Evolutionary conservation across 1,140 invertebrate species (phyloP), one percentile per base, ranked within the genome.

Genomic region (Proales similis): DNA sequence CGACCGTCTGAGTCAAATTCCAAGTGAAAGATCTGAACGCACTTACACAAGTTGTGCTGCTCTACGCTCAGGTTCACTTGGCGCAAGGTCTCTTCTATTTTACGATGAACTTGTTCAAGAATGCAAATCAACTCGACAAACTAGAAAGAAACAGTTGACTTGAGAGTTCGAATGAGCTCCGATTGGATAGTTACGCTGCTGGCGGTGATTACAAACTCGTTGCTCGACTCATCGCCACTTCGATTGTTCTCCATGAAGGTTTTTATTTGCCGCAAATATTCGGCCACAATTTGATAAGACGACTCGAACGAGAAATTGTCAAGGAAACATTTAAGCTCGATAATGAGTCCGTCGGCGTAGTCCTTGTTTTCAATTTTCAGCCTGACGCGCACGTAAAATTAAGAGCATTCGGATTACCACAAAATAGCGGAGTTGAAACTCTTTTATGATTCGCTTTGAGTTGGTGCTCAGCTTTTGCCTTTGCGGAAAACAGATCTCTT

Each of bases 401-500:
- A 0, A 14, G 38, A 29, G 38, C 32, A 17, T 49, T 4, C 36
- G 32, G 17, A 2, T 39, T 53, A 53, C 51, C 27, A 57, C 26
- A 14, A 36, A 57, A 42, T 42, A 57, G 39, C 51, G 29, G 17
- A 57, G 24, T 26, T 57, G 51, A 26, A 57, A 57, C 32, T 57
- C 51, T 57, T 57, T 57, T 14, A 57, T 12, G 20, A 57, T 12
- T 30, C 51, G 33, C 17, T 57, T 57, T 20, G 51, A 57, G 32
- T 57, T 57, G 20, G 24, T 43, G 0, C 36, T 57, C n/a, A 57
- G 36, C 7, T 42, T 42, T 29, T 42, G 9, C 39, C 27, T 29
- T 57, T 57, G 14, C 33, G 9, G 9, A 9, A 36, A 9, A 36
- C 14, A 36, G 14, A 36, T 36, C 9, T n/a, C n/a, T n/a, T n/a